Evolutionary conservation across 2,797 vertebrate species (phyloP).

Genomic region (Myioborus melanocephalus): DNA sequence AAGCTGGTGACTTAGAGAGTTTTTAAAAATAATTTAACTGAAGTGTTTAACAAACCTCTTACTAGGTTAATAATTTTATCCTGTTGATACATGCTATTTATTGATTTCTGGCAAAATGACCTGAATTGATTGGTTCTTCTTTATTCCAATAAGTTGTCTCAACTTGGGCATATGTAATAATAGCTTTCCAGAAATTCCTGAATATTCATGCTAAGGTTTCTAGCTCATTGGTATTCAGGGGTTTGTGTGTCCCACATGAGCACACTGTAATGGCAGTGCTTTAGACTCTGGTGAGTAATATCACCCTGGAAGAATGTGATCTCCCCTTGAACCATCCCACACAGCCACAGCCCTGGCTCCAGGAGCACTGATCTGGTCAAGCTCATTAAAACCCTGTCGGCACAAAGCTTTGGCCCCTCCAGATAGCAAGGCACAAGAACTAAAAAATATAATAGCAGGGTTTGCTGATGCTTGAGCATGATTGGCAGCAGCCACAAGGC

Average conservation of each 20-base stretch:
- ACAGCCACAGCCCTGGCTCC: background rate
- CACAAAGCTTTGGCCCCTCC: background rate
- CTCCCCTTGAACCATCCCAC: constrained; percentile 8
- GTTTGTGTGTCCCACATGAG: background rate
- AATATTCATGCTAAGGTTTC: constrained; percentile 49
- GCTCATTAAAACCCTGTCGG: constrained; percentile 11
- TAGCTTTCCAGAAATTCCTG: constrained; percentile 37
- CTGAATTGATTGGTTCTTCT: background rate
- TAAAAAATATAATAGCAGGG: constrained; percentile 16
- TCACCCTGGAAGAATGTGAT: constrained; percentile 49
- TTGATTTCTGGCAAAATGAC: background rate
- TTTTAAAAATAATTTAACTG: background rate
- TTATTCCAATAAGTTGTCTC: background rate
- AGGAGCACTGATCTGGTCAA: constrained; percentile 34
- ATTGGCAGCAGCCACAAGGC: constrained; percentile 50
- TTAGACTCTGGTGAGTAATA: constrained; percentile 18
- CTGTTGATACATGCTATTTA: background rate
- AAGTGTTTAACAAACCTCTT: constrained; percentile 9
- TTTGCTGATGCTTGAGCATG: constrained; percentile 38
- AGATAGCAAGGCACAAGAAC: background rate
- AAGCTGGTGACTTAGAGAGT: background rate
- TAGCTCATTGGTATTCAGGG: constrained; percentile 13
- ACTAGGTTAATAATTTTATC: background rate
- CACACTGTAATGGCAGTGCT: background rate
- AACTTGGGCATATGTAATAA: background rate